A percentile compares a stretch with the other conserved stretches of the same genome.
These are phyloP conservation scores for Pogonognathellus flavescens DNA, from an alignment of 1,140 invertebrate genomes.

Conservation along the genomic window DNA sequence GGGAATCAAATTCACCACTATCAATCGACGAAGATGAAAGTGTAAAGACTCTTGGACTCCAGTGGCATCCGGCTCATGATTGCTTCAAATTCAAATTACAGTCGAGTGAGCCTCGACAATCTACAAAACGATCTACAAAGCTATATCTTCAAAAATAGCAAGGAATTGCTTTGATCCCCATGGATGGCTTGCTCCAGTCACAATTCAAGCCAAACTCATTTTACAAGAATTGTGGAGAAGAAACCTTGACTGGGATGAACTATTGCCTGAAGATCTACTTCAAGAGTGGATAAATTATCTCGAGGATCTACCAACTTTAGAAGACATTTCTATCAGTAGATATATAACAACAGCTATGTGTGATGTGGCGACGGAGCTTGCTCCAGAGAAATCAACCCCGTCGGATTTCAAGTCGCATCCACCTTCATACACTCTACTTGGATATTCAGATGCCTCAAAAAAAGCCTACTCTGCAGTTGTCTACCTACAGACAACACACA, in stretches of 20 bases:
- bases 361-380: not conserved
- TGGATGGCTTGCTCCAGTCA: constrained; percentile 57
- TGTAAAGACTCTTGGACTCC: constrained; percentile 68
- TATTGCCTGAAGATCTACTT: constrained; percentile 59
- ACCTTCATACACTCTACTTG: constrained; percentile 1
- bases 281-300: constrained; percentile 58
- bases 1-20: constrained; percentile 44
- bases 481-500: not conserved
- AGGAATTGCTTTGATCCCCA: constrained; percentile 63
- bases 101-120: not conserved
- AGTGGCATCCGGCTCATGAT: constrained; percentile 68
- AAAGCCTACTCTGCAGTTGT: constrained; percentile 13
- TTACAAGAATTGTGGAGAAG: constrained; percentile 63
- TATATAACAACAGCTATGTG: not conserved
- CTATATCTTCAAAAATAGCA: constrained; percentile 60
- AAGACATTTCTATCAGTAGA: constrained; percentile 29
- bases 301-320: not conserved
- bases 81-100: constrained; percentile 19
- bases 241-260: constrained; percentile 61
- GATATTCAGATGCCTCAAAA: constrained; percentile 53
- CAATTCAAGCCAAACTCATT: constrained; percentile 61
- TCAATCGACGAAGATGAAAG: constrained; percentile 58
- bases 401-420: not conserved
- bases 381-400: not conserved
- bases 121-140: constrained; percentile 50